Base-by-base conservation (phyloP, 2,797 vertebrate species). In the Geotrypetes seraphini region DNA sequence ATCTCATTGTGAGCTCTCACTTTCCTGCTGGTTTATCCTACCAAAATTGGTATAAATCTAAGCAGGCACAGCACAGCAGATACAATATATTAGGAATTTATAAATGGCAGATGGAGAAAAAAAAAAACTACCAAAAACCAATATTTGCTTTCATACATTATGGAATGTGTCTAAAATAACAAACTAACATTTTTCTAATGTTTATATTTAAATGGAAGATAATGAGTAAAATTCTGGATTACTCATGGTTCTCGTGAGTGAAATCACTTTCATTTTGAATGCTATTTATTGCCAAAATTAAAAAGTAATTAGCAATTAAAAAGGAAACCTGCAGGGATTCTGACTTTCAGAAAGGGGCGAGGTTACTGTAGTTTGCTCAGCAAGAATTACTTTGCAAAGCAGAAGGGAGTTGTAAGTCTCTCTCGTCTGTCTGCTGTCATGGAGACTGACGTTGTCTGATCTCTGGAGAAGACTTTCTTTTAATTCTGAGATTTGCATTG, bases 301-400 rank as follows among this genome's bases (percentile, higher is more conserved):
- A 69, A 69, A 69, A 39, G 37, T 60, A 69, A 76, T 78, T 69
- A 74, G 55, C 43, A 62, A 57, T 70, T 61, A 68, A 31, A n/a
- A 68, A 73, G 66, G 53, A 38, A 60, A 59, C 55, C 50, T 68
- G 28, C 39, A 30, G 57, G 53, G 35, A 20, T 46, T 32, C 52
- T 58, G 50, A 53, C 61, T 36, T 39, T 28, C 63, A 47, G 33
- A 32, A 23, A 63, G 20, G 23, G 39, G 41, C 24, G 29, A 50
- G 27, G 36, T 59, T 22, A n/a, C n/a, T n/a, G n/a, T n/a, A 25
- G 36, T 64, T n/a, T 70, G 63, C 46, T 61, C 48, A 43, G 50
- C 26, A 40, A 19, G 13, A 49, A 31, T 22, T 31, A 56, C 31
- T 16, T 49, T 36, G 22, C 25, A 39, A 48, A 25, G 27, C 28